Conservation (phyloP, 2,113 vertebrate species). For the Sylvietta virens region DNA sequence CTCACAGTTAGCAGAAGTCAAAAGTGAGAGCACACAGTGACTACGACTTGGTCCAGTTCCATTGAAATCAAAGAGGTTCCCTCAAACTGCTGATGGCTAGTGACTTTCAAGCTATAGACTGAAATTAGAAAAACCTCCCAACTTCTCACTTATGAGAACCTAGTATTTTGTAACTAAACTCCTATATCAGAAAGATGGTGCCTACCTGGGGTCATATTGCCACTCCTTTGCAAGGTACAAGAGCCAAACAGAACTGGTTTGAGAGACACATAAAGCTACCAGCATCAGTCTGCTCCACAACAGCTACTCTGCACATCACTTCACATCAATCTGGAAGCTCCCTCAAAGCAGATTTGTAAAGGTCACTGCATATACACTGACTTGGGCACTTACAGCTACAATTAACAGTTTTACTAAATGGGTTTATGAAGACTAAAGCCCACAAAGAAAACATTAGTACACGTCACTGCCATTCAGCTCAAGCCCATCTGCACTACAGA, state of each 20-base stretch:
- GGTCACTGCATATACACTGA: background rate
- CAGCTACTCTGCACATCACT: background rate
- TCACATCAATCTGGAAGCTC: background rate
- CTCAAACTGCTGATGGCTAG: background rate
- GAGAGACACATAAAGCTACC: background rate
- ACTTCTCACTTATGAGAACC: background rate
- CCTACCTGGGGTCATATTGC: background rate
- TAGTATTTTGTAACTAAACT: background rate
- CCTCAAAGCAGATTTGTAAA: background rate
- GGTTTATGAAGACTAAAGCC: background rate
- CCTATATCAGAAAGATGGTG: background rate
- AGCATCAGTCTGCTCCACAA: background rate
- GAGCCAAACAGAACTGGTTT: background rate
- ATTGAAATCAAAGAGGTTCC: background rate
- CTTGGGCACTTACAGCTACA: background rate
- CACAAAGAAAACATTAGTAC: background rate
- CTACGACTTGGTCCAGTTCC: background rate
- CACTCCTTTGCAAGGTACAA: background rate
- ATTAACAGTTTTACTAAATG: background rate
- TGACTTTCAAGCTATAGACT: background rate
- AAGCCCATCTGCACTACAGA: background rate
- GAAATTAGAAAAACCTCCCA: background rate
- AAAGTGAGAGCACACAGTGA: background rate
- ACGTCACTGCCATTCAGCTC: background rate
- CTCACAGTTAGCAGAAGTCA: fast-evolving